Base-by-base conservation (phyloP, 2,888 invertebrate species). In the Listrodromus nycthemerus region DNA sequence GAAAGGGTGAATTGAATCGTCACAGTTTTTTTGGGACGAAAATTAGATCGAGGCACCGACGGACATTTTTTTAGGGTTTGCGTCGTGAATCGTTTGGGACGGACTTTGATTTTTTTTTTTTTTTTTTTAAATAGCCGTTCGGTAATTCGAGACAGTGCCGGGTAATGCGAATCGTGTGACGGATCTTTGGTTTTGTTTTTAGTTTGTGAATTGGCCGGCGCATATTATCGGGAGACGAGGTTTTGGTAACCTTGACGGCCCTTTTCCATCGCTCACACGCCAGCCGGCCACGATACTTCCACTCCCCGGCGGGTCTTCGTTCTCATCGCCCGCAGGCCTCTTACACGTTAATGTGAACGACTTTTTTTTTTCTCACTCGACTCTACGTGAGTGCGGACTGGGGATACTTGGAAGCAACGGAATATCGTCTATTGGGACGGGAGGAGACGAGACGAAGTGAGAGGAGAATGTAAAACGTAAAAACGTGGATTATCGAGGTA, bases 401-500 rank as follows among this genome's bases (percentile, higher is more conserved):
- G 52, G 24, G 37, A 55, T 33, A 73, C 45, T 33, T 41, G 16
- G 41, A 58, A 45, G 37, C n/a, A 41, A 55, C 30, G 30, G 21
- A 52, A 24, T 55, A 1, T 21, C 24, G 24, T 8, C 55, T 24
- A 55, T 55, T 21, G 55, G 24, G 13, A 16, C 13, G 13, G 10
- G 52, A 45, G 21, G n/a, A 45, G 8, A 13, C 21, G 10, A 19
- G 24, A 61, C 41, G 13, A 13, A 58, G 41, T 61, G 8, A 21
- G 19, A 58, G 33, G 37, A 37, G 33, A 33, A 65, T 52, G 41
- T 33, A 75, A 65, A 67, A 27, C 24, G 24, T 2, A 16, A 41
- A 41, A 41, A 16, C 24, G 55, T 24, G 71, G 41, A 71, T 71
- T 41, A 71, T 71, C 70, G 41, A 55, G 37, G 24, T 37, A 37